These are phyloP conservation scores for Blera fallax DNA, from an alignment of 2,888 invertebrate genomes.

Conservation along the genomic window DNA sequence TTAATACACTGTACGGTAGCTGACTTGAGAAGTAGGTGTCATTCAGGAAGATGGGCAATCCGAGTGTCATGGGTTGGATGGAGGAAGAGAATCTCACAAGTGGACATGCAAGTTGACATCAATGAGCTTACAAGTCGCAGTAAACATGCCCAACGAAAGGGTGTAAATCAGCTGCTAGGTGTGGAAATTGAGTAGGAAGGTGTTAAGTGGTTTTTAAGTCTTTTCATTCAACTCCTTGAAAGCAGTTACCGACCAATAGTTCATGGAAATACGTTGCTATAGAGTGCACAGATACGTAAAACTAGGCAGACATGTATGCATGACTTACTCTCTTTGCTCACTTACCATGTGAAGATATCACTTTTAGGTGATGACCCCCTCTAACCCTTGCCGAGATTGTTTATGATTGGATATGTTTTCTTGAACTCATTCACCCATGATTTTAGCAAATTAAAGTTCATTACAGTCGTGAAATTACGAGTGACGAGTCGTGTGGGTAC, in stretches of 20 bases:
- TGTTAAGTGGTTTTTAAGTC: conserved; percentile 32
- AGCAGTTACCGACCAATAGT: too few species aligned
- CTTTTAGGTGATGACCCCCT: background rate
- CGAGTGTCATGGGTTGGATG: background rate
- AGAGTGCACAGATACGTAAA: background rate
- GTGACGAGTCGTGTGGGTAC: background rate
- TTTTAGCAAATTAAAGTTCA: conserved; percentile 47
- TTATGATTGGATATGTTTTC: conserved; percentile 8
- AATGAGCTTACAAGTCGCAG: conserved; percentile 21
- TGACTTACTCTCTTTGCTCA: background rate
- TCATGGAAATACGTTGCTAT: background rate
- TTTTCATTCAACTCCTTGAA: background rate
- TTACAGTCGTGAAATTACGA: conserved; percentile 32
- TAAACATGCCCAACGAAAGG: background rate
- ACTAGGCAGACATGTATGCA: background rate
- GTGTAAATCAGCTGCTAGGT: background rate
- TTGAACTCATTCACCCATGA: conserved; percentile 23
- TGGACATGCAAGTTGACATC: conserved; percentile 9
- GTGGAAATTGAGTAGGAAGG: background rate
- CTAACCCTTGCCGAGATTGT: conserved; percentile 20
- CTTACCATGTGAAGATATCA: background rate
- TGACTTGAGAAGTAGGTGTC: conserved; percentile 40
- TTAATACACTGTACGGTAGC: conserved; percentile 31
- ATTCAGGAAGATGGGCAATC: conserved; percentile 13
- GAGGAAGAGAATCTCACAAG: background rate